Evolutionary conservation across 2,797 vertebrate species (phyloP).

Genomic region (Allochrocebus solatus): DNA sequence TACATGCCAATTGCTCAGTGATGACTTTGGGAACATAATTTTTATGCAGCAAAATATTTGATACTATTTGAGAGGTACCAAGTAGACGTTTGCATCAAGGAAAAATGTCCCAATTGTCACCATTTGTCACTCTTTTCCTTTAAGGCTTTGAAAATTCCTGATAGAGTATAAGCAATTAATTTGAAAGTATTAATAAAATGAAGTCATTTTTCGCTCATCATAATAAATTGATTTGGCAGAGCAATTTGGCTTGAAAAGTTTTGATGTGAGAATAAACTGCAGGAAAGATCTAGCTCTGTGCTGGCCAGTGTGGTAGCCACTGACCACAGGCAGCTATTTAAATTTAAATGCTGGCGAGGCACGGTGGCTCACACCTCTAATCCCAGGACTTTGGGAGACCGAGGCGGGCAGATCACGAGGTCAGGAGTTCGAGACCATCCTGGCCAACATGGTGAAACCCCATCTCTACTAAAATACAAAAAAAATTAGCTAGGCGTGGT

Average conservation of each 20-base stretch:
- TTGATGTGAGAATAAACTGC: background rate
- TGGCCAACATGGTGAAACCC: too few species aligned
- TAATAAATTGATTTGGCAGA: constrained; percentile 22
- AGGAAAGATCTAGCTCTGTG: background rate
- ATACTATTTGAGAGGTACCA: background rate
- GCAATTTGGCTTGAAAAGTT: background rate
- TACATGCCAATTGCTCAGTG: background rate
- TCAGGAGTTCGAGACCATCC: too few species aligned
- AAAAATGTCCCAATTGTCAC: background rate
- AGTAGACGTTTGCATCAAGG: background rate
- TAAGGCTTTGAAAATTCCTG: constrained; percentile 57
- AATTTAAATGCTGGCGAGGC: background rate
- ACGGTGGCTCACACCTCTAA: too few species aligned
- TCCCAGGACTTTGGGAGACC: too few species aligned
- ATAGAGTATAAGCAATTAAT: constrained; percentile 58
- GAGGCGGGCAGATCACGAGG: too few species aligned
- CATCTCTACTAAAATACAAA: too few species aligned
- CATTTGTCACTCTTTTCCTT: constrained; percentile 31
- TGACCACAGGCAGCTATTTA: background rate
- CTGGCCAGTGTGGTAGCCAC: too few species aligned
- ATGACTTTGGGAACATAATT: background rate
- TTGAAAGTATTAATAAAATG: constrained; percentile 47
- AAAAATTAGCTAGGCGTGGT: too few species aligned
- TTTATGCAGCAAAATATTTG: background rate
- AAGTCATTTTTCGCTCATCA: constrained; percentile 11